Base-by-base conservation (phyloP, 2,797 vertebrate species). In the Sebastes miniatus region DNA sequence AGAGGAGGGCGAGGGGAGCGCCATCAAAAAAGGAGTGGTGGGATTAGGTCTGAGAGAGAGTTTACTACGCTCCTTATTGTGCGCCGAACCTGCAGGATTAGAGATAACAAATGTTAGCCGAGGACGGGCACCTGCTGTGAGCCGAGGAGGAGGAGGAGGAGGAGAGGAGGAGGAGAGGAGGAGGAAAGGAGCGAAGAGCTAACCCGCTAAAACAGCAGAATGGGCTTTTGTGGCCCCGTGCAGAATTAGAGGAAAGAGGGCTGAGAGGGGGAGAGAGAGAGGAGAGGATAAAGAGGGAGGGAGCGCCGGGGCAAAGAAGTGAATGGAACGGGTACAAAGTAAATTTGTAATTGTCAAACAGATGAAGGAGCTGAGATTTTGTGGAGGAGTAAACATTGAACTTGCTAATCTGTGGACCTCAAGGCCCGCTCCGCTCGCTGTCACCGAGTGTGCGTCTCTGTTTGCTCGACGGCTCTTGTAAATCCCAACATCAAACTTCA, bases 31-130 rank as follows among this genome's bases (percentile, higher is more conserved):
- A 91, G 86, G 92, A 93, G 90, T 87, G 89, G 89, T 84, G 83
- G 93, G 95, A 95, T 95, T 95, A 95, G 92, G 92, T 92, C 88
- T 93, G 91, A 91, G 94, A 92, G 91, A 94, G 93, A 95, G 92
- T 95, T 95, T 94, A 95, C 94, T 94, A 93, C 85, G 93, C 93
- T 94, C 90, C 90, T 95, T 96, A 71, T 95, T 95, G 95, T 94
- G 84, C 73, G 81, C 87, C 91, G 86, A 94, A 95, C 94, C 95
- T 96, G 95, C 93, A 94, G 95, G 93, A 95, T 95, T 95, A 95
- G 88, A 95, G 94, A 96, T 96, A 95, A 95, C 94, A 94, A 92
- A 94, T 93, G 95, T 94, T 94, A 93, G 94, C 84, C 22, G 83
- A 89, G 91, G 89, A 92, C 90, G 88, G 87, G 92, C 94, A 94